Percentiles rank a stretch among this genome's conserved stretches.
These are phyloP conservation scores for Pelvicachromis taeniatus DNA, from an alignment of 2,113 vertebrate genomes.

Conservation along the genomic window DNA sequence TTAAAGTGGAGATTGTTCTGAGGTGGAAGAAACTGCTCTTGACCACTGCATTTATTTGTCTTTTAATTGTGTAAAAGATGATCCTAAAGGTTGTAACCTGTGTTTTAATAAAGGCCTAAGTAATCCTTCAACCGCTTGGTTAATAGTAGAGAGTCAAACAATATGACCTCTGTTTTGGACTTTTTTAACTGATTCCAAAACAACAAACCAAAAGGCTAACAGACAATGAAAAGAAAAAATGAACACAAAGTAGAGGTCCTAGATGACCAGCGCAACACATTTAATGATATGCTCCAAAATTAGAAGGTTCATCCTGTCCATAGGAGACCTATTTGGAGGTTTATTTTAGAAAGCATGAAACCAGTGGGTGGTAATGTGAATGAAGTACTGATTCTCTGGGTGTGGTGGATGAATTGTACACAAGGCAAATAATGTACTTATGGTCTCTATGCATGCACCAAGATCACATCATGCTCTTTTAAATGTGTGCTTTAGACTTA, in stretches of 20 bases:
- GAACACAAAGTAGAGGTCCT: background rate
- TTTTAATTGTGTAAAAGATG: background rate
- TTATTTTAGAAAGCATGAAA: background rate
- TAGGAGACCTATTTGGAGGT: background rate
- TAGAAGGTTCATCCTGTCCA: background rate
- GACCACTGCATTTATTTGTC: background rate
- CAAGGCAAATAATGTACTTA: accelerated
- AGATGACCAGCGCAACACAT: background rate
- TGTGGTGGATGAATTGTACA: background rate
- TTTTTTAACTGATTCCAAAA: background rate
- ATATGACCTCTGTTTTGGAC: background rate
- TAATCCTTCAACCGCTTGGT: background rate
- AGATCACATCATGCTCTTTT: background rate
- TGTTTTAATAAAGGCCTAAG: background rate
- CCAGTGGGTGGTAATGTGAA: background rate
- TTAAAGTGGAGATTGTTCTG: background rate
- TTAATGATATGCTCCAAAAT: background rate
- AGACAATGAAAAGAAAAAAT: accelerated
- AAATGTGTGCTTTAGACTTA: background rate
- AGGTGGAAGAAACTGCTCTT: background rate
- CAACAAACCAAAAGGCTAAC: background rate
- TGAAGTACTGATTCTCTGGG: background rate
- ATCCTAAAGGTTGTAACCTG: background rate
- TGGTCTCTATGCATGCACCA: background rate
- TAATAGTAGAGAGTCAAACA: background rate